Percentiles rank a stretch among this genome's conserved stretches.
These are phyloP conservation scores for Psophia crepitans DNA, from an alignment of 2,113 vertebrate species.

Conservation along the genomic window DNA sequence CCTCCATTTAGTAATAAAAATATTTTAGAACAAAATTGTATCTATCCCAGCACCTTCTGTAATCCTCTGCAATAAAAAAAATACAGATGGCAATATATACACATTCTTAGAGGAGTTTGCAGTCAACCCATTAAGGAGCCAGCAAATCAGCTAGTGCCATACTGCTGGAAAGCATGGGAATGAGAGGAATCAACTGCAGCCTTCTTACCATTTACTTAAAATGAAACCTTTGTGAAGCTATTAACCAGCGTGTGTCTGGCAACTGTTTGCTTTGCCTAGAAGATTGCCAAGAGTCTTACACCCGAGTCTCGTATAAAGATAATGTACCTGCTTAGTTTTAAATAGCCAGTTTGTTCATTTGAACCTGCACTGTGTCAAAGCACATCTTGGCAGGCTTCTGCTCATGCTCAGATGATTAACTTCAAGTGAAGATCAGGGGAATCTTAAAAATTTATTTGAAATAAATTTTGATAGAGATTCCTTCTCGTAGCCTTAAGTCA, in stretches of 20 bases:
- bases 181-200: neutral
- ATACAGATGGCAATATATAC: neutral
- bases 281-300: neutral
- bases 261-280: neutral
- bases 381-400: neutral
- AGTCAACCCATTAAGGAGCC: neutral
- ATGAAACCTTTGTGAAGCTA: neutral
- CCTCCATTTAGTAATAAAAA: neutral
- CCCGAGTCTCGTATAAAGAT: neutral
- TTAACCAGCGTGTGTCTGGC: rapidly evolving
- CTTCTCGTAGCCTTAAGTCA: neutral
- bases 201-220: neutral
- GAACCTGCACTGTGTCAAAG: neutral
- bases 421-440: neutral
- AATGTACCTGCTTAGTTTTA: neutral
- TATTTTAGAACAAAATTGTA: neutral
- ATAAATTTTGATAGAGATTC: neutral
- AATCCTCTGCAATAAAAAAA: neutral
- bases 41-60: neutral
- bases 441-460: neutral
- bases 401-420: neutral
- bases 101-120: neutral
- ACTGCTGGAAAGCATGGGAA: neutral
- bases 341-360: neutral
- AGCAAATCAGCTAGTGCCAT: neutral